Conservation (phyloP, 2,113 vertebrate species). For the Leucosticte australis region DNA sequence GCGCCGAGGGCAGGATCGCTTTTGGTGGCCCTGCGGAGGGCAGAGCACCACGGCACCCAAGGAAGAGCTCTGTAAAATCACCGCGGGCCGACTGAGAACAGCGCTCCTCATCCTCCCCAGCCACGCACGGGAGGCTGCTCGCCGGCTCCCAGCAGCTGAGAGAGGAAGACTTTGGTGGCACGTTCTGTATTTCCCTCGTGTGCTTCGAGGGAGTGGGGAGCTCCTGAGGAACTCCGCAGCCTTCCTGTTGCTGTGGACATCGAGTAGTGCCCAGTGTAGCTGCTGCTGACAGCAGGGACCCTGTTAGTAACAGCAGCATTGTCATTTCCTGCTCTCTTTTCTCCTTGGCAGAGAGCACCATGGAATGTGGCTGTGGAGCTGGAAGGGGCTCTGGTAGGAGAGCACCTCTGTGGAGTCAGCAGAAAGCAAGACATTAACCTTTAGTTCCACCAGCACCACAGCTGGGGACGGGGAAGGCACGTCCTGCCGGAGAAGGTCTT, state of each 20-base stretch:
- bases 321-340: not conserved
- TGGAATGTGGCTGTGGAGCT: not conserved
- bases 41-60: not conserved
- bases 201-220: not conserved
- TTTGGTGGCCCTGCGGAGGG: not conserved
- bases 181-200: not conserved
- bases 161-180: fast-evolving
- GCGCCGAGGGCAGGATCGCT: not conserved
- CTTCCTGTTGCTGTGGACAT: not conserved
- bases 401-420: not conserved
- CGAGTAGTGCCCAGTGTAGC: not conserved
- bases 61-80: not conserved
- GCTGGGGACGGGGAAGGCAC: not conserved
- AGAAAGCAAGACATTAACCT: not conserved
- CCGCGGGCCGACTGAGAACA: fast-evolving
- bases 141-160: not conserved
- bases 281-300: not conserved
- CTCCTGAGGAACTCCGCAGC: not conserved
- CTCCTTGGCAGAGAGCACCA: not conserved
- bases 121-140: not conserved
- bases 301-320: not conserved
- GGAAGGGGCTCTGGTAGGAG: not conserved
- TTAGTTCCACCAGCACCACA: fast-evolving
- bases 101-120: not conserved
- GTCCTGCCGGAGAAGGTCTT: not conserved